These are phyloP conservation scores for Trididemnum clinides DNA, from an alignment of 23 tunicate genomes.

Conservation along the genomic window DNA sequence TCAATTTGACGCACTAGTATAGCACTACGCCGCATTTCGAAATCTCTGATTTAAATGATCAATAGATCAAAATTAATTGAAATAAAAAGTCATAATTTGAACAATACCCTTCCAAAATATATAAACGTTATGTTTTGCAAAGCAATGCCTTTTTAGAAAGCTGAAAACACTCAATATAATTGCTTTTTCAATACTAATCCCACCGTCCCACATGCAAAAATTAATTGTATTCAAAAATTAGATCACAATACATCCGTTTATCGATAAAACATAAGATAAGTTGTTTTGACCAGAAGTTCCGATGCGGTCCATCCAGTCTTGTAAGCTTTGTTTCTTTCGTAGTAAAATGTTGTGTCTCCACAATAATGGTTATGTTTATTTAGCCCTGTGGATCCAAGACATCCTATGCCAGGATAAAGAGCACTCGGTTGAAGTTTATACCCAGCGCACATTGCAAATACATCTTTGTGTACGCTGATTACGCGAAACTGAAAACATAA, in stretches of 20 bases:
- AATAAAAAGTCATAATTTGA: too few relatives aligned
- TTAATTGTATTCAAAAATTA: too few relatives aligned
- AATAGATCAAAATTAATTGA: too few relatives aligned
- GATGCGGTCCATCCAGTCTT: constrained; percentile 15
- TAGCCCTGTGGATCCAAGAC: constrained; percentile 4
- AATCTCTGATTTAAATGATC: too few relatives aligned
- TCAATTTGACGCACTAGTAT: too few relatives aligned
- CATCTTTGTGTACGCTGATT: not conserved
- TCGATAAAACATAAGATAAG: constrained; percentile 22
- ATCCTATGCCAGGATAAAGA: not conserved
- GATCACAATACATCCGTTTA: too few relatives aligned
- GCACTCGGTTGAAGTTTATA: not conserved
- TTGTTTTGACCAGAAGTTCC: not conserved
- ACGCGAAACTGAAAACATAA: constrained; percentile 13
- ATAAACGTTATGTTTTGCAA: not conserved
- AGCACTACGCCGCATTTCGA: too few relatives aligned
- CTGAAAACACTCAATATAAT: not conserved
- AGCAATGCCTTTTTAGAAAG: not conserved
- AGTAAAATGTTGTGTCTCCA: not conserved
- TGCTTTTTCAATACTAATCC: not conserved
- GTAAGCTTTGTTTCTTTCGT: not conserved
- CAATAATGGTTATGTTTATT: not conserved
- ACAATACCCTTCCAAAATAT: too few relatives aligned
- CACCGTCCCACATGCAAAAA: not conserved
- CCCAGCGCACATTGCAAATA: constrained; percentile 19